These are phyloP conservation scores for Nasonia longicornis DNA, from an alignment of 1,140 invertebrate species.

Conservation along the genomic window DNA sequence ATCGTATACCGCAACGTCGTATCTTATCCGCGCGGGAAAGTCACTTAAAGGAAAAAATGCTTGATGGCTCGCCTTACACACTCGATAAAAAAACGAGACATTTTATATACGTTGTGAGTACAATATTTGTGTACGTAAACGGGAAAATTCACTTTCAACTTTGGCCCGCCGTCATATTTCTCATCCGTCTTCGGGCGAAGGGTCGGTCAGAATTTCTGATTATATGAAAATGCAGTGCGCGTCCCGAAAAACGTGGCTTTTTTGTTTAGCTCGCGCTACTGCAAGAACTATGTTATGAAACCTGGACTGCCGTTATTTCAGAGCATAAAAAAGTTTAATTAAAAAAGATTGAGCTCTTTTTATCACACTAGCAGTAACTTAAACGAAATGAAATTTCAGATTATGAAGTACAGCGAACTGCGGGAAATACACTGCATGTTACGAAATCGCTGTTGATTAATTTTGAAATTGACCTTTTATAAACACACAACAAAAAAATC, in stretches of 20 bases:
- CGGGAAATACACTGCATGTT: not conserved
- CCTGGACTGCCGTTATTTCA: not conserved
- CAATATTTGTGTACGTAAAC: no score
- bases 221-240: not conserved
- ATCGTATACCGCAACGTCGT: not conserved
- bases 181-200: not conserved
- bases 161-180: not conserved
- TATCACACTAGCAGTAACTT: not conserved
- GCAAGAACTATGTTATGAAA: not conserved
- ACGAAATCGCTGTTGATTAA: not conserved
- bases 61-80: not conserved
- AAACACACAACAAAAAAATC: no score
- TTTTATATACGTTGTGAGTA: not conserved
- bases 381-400: not conserved
- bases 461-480: not conserved
- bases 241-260: not conserved
- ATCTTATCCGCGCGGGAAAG: not conserved
- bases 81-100: not conserved
- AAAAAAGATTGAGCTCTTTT: conserved; percentile 18
- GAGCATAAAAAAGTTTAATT: conserved; percentile 3
- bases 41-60: not conserved
- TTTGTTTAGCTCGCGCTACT: not conserved
- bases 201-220: not conserved
- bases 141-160: not conserved
- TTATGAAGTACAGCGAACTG: not conserved